Evolutionary conservation across 2,888 invertebrate genomes (phyloP), one percentile per base, ranked within the genome.

Genomic region (Patella ulyssiponensis): DNA sequence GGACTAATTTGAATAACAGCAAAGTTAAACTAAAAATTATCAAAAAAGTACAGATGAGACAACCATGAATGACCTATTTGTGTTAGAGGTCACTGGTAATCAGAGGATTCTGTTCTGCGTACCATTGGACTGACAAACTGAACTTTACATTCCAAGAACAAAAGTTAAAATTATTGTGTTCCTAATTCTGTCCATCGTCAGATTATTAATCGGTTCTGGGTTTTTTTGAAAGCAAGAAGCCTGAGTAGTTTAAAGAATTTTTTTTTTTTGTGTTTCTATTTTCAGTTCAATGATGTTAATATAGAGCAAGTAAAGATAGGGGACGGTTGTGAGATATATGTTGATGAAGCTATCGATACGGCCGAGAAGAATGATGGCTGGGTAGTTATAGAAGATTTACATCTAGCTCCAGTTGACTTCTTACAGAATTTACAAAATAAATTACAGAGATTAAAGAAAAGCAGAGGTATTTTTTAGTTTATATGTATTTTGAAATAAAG

Each of bases 321-420:
- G n/a, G 88, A 88, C 33, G 90, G 88, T 3, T 84, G 84, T 76
- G 87, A 86, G 79, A 79, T 83, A 14, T 73, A 81, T 33, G 85
- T 89, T 27, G 85, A 87, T 54, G 88, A 89, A 44, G 87, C 87
- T 1, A 83, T 91, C 4, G 87, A 89, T 76, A 78, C 85, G 12
- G 89, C 89, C 7, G 89, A 90, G 82, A 86, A 87, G 76, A 86
- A 90, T 56, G 87, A 90, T 73, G 86, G 86, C 73, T 91, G 91
- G 91, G 84, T 89, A 1, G 78, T 91, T 58, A 86, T 91, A 51
- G 88, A 90, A 78, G 86, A 88, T 51, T 82, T 90, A 3, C 90
- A 91, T 76, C 86, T 90, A 27, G 88, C 89, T 5, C 82, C 85
- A 12, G 81, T 82, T 15, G 80, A 82, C 33, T 84, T 87, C 83